Conservation (phyloP, 2,113 vertebrate species). For the Epinephelus cyanopodus region DNA sequence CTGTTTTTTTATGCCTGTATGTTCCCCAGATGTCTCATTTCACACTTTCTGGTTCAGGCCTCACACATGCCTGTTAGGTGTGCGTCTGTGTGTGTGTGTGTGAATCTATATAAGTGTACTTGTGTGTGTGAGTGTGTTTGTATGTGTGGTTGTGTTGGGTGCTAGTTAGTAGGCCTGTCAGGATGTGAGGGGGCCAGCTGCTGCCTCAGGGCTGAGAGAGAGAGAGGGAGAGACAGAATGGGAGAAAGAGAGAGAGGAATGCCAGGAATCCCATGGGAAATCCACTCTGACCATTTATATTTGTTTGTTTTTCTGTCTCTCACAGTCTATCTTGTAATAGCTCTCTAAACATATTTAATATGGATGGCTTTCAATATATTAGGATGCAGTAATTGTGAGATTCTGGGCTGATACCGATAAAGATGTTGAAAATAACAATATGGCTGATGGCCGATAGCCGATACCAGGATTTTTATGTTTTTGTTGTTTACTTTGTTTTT, state of each 20-base stretch:
- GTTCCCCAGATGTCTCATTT: conserved; percentile 65
- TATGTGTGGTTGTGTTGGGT: conserved; percentile 25
- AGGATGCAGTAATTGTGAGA: too few species aligned
- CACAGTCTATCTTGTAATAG: background rate
- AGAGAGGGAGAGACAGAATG: conserved; percentile 45
- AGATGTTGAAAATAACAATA: too few species aligned
- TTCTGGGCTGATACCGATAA: too few species aligned
- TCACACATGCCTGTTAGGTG: conserved; percentile 48
- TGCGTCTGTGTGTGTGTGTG: conserved; percentile 10
- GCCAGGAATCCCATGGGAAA: conserved; percentile 75
- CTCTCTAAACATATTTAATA: background rate
- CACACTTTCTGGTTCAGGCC: conserved; percentile 42
- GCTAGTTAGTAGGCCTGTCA: conserved; percentile 60
- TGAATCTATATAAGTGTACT: background rate
- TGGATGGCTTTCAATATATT: background rate
- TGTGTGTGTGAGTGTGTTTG: too few species aligned
- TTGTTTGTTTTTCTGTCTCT: conserved; percentile 53
- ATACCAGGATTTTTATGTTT: too few species aligned
- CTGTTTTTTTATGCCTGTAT: conserved; percentile 9
- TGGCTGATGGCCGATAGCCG: too few species aligned
- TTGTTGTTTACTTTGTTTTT: too few species aligned
- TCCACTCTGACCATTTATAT: conserved; percentile 47
- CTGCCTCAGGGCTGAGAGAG: conserved; percentile 65
- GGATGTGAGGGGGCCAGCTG: conserved; percentile 75
- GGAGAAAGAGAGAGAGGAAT: conserved; percentile 75